Base-by-base conservation (phyloP, 2,113 vertebrate species). In the Ptilonorhynchus violaceus region DNA sequence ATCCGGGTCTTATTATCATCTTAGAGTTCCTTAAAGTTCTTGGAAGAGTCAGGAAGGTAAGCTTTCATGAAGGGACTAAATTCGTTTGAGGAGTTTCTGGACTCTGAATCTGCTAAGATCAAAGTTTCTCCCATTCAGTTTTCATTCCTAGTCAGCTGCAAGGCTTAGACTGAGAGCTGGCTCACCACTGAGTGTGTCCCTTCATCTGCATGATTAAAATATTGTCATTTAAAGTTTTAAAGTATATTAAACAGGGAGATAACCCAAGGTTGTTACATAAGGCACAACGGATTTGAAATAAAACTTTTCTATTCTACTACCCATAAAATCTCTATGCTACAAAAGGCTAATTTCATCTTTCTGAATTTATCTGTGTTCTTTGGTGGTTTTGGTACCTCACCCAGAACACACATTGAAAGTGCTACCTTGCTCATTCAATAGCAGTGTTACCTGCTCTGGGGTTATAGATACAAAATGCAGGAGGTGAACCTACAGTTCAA, bases 371-470 rank as follows among this genome's bases (percentile, higher is more conserved):
- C 37, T 46, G 9, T 9, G 1, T 53, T 74, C 4, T 79, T 66
- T 31, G 28, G 8, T 24, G 16, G 15, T 28, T 91, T 81, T 59
- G 9, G 16, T 31, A 31, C 1, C 22, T 55, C 11, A 23, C 8
- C 7, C 10, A 1, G 35, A 52, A 15, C n/a, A 79, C 19, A 20
- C 33, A 14, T 9, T 33, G 5, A 8, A 50, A 72, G 14, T 15
- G 7, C 30, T 56, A 28, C 5, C 17, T 85, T 79, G 4, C 27
- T 72, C 46, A 16, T 28, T 53, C 46, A 49, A 6, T 1, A 55
- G 11, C 10, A 67, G 47, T 0, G 2, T 60, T n/a, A 62, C 0
- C 0, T 47, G 15, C 9, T 25, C 18, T 16, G 33, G 17, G 6
- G 35, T 5, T 89, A 69, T 55, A 81, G 64, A 30, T 31, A 46